Percentiles rank a stretch among this genome's conserved stretches.
These are phyloP conservation scores for Columba janthina DNA, from an alignment of 2,113 vertebrate genomes.

Conservation along the genomic window DNA sequence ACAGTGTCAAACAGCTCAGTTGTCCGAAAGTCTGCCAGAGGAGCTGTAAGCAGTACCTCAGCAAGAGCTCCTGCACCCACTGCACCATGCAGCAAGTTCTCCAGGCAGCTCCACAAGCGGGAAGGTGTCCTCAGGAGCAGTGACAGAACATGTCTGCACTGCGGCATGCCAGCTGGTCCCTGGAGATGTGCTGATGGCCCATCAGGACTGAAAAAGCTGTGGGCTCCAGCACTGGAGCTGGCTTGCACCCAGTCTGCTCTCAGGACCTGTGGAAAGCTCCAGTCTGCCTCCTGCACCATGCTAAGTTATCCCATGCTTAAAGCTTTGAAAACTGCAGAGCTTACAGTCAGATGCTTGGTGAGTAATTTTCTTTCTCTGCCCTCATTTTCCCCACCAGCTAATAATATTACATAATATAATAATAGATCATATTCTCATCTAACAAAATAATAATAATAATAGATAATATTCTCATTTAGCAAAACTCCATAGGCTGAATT, in stretches of 20 bases:
- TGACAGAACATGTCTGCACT: too few species aligned
- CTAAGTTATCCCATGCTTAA: background rate
- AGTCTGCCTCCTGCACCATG: background rate
- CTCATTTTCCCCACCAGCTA: background rate
- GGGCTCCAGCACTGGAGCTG: background rate
- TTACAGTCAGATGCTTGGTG: background rate
- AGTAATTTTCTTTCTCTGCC: background rate
- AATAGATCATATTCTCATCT: background rate
- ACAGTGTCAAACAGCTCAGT: background rate
- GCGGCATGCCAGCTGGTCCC: background rate
- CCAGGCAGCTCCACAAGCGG: background rate
- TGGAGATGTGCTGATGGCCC: background rate
- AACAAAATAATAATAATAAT: background rate
- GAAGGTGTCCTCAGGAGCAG: background rate
- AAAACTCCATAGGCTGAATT: background rate
- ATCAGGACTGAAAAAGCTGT: background rate
- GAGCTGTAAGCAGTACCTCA: background rate
- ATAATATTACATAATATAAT: too few species aligned
- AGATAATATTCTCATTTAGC: background rate
- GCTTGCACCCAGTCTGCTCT: background rate
- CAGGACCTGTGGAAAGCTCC: accelerated
- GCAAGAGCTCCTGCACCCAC: background rate
- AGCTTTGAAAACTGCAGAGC: background rate
- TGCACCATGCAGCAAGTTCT: background rate
- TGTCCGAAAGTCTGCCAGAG: background rate